A percentile compares a stretch with the other conserved stretches of the same genome.
Evolutionary conservation across 2,797 vertebrate genomes (phyloP).

Genomic region (Squalus acanthias): DNA sequence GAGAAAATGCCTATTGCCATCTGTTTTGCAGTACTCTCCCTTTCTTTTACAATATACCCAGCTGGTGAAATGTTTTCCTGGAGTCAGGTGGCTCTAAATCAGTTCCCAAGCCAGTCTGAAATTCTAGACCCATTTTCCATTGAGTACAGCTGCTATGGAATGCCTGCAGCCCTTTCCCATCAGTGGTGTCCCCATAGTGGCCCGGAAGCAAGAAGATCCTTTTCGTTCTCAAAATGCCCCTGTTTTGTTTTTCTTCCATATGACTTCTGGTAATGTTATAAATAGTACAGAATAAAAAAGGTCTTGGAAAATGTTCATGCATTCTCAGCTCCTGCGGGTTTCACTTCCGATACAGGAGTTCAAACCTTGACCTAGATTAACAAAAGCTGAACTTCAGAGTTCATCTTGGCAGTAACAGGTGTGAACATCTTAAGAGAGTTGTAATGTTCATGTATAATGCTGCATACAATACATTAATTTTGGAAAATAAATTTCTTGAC

Average conservation of each 20-base stretch:
- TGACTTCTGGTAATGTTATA: neutral
- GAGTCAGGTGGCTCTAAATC: neutral
- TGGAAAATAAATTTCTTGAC: neutral
- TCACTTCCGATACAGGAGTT: neutral
- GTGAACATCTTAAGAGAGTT: neutral
- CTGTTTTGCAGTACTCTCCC: neutral
- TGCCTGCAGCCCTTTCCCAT: neutral
- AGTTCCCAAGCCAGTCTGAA: neutral
- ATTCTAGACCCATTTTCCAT: neutral
- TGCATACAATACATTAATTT: neutral
- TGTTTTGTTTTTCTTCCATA: neutral
- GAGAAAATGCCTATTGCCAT: neutral
- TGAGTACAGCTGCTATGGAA: neutral
- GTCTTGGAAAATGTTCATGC: neutral
- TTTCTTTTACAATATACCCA: neutral
- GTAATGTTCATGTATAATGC: neutral
- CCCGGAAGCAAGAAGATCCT: neutral
- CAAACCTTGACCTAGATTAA: neutral
- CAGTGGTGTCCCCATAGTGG: neutral
- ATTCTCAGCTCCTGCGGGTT: neutral
- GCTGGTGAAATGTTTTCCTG: neutral
- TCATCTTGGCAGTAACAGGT: slow-evolving; percentile 22
- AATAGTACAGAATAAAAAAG: neutral
- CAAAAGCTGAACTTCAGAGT: neutral
- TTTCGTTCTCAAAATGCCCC: neutral